Conservation (phyloP, 2,113 vertebrate genomes). For the Asarcornis scutulata region DNA sequence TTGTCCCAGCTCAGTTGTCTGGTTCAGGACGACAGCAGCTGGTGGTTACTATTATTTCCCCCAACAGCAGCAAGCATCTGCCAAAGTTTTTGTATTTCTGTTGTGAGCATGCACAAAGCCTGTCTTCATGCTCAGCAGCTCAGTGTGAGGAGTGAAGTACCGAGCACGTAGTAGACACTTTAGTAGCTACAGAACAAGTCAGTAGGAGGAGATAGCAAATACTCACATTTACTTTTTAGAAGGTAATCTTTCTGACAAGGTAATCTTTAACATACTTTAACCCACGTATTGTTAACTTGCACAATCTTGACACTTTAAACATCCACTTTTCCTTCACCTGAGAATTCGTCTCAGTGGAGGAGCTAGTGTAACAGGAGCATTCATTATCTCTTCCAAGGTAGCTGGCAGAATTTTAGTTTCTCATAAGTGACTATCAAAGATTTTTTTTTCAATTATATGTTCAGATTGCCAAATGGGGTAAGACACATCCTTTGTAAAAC, state of each 20-base stretch:
- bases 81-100: neutral
- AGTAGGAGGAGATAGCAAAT: neutral
- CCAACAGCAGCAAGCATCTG: neutral
- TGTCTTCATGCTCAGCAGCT: neutral
- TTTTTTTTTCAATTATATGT: constrained; percentile 45
- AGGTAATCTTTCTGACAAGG: constrained; percentile 35
- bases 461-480: constrained; percentile 51
- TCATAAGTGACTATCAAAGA: neutral
- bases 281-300: neutral
- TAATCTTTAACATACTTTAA: constrained; percentile 16
- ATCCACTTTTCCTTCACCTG: constrained; percentile 4
- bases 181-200: neutral
- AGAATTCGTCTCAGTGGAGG: neutral
- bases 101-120: fast-evolving
- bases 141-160: neutral
- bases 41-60: fast-evolving
- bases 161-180: neutral
- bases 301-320: constrained; percentile 40
- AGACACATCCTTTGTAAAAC: neutral
- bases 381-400: neutral
- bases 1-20: neutral
- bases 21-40: neutral
- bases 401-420: neutral
- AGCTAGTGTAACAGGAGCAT: neutral
- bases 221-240: neutral